A percentile compares a stretch with the other conserved stretches of the same genome.
Conservation (phyloP, 1,140 invertebrate genomes). For the Hycleus phaleratus region DNA sequence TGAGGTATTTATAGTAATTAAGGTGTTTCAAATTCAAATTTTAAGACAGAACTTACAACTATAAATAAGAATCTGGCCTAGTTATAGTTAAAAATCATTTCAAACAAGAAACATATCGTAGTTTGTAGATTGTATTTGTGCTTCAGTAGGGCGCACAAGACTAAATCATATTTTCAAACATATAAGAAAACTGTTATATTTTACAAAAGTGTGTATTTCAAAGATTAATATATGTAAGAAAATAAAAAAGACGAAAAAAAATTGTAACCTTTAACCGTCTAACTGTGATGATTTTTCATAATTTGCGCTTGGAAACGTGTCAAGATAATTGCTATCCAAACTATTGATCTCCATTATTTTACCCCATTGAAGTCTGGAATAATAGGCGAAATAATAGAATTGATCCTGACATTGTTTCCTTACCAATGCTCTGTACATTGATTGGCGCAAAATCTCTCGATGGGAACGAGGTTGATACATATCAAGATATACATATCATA, state of each 20-base stretch:
- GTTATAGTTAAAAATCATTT: constrained; percentile 12
- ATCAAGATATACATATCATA: constrained; percentile 40
- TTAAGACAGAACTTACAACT: constrained; percentile 1
- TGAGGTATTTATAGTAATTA: constrained; percentile 28
- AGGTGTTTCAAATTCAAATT: constrained; percentile 24
- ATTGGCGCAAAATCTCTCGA: constrained; percentile 21
- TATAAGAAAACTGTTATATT: constrained; percentile 7
- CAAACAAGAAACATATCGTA: constrained; percentile 23
- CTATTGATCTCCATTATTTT: not conserved
- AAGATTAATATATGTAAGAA: no score
- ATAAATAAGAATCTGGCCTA: constrained; percentile 20
- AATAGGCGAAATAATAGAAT: not conserved
- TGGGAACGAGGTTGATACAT: constrained; percentile 33
- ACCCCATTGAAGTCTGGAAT: not conserved
- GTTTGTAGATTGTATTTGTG: constrained; percentile 14
- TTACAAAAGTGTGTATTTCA: constrained; percentile 13
- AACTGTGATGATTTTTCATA: constrained; percentile 34
- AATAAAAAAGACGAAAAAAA: constrained; percentile 5
- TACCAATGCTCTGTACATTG: not conserved
- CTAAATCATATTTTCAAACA: no score
- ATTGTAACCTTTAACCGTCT: constrained; percentile 29
- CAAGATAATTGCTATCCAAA: constrained; percentile 4
- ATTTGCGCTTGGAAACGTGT: constrained; percentile 16
- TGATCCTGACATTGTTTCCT: not conserved
- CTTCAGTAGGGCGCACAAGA: constrained; percentile 24